phyloP scores from a whole-genome alignment of 1,140 invertebrate genomes.

The Lasioglossum baleicum region DNA sequence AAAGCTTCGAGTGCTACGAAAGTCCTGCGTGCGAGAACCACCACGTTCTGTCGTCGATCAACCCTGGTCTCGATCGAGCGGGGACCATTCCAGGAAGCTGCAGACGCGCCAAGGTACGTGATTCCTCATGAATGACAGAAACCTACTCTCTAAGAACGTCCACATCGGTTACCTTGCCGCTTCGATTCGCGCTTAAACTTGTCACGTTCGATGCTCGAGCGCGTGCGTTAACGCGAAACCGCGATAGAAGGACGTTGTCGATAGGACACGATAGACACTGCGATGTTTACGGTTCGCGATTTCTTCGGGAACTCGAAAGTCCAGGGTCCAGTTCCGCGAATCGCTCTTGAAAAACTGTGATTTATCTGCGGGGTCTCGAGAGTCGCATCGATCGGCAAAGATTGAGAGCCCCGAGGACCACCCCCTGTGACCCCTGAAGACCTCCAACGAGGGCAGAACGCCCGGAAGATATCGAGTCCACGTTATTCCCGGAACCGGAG shows the following conservation, averaged over 20 bases:
- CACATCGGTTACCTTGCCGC: too few relatives aligned
- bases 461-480: conserved; percentile 3
- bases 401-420: too few relatives aligned
- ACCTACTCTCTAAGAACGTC: background rate
- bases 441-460: background rate
- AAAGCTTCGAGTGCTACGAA: conserved; percentile 52
- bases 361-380: conserved; percentile 43
- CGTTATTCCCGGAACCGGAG: too few relatives aligned
- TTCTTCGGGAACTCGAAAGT: too few relatives aligned
- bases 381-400: background rate
- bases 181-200: background rate
- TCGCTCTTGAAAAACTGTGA: conserved; percentile 43
- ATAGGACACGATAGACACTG: background rate
- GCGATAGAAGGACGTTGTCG: conserved; percentile 11
- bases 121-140: conserved; percentile 37
- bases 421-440: conserved; percentile 3
- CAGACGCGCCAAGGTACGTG: conserved; percentile 51
- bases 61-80: conserved; percentile 47
- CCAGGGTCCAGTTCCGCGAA: background rate
- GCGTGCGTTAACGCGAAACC: background rate
- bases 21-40: conserved; percentile 54
- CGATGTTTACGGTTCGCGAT: background rate
- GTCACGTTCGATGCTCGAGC: too few relatives aligned
- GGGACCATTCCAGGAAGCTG: conserved; percentile 11
- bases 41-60: conserved; percentile 43